These are phyloP conservation scores for Platichthys flesus DNA, from an alignment of 2,113 vertebrate genomes.

Conservation along the genomic window DNA sequence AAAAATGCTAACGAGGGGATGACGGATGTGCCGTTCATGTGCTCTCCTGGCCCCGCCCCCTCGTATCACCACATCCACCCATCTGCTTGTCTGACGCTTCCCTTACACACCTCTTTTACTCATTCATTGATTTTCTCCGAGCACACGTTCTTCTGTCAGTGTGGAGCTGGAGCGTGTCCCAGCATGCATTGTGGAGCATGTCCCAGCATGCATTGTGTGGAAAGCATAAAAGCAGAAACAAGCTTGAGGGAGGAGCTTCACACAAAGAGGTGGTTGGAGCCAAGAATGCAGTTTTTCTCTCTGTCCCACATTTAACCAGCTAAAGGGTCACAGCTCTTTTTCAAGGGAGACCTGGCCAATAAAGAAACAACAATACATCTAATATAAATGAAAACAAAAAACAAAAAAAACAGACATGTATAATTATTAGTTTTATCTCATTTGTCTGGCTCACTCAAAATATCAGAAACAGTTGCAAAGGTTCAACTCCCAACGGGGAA, in stretches of 20 bases:
- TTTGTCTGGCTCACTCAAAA: too few species aligned
- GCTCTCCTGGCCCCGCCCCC: constrained; percentile 22
- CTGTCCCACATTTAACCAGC: too few species aligned
- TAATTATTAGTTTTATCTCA: too few species aligned
- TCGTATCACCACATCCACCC: constrained; percentile 26
- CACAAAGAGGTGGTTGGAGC: too few species aligned
- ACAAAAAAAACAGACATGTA: too few species aligned
- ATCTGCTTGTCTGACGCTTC: constrained; percentile 11
- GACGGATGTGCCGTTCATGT: constrained; percentile 65
- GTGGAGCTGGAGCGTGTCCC: constrained; percentile 22
- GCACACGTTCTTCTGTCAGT: background rate
- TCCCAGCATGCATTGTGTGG: constrained; percentile 22
- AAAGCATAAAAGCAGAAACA: background rate
- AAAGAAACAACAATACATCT: too few species aligned
- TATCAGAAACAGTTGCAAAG: too few species aligned
- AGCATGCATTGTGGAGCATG: constrained; percentile 2
- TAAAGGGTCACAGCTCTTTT: too few species aligned
- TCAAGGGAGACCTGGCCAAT: too few species aligned
- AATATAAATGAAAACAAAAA: too few species aligned
- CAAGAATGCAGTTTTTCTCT: too few species aligned
- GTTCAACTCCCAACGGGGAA: too few species aligned
- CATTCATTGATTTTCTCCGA: constrained; percentile 44
- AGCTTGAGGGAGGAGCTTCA: background rate
- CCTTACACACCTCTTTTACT: constrained; percentile 18
- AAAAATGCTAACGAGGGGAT: constrained; percentile 78